phyloP scores from a whole-genome alignment of 2,888 invertebrate species.

The Apamea sordens region DNA sequence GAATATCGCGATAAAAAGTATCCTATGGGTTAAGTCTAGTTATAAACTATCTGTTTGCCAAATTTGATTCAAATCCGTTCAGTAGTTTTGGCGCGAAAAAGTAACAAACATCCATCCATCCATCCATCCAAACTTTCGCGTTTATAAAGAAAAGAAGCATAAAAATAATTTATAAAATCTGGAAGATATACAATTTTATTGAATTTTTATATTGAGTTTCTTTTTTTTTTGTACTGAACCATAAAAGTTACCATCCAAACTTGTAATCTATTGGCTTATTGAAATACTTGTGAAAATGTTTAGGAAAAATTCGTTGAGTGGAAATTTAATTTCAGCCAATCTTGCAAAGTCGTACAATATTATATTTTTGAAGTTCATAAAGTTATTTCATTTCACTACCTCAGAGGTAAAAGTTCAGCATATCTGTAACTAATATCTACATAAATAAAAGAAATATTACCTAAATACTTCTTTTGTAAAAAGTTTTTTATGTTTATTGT shows the following conservation, averaged over 20 bases:
- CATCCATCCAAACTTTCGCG: too few species aligned
- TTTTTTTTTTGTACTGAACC: neutral
- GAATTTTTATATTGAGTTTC: neutral
- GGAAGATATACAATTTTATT: too few species aligned
- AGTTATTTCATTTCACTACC: slow-evolving; percentile 83
- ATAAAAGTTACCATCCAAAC: slow-evolving; percentile 28
- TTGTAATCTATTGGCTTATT: slow-evolving; percentile 71
- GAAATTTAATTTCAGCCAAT: slow-evolving; percentile 79
- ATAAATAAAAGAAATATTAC: slow-evolving; percentile 65
- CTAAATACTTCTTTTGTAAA: slow-evolving; percentile 37
- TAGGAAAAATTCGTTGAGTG: slow-evolving; percentile 75
- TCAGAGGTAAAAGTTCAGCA: slow-evolving; percentile 75
- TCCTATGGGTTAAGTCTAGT: too few species aligned
- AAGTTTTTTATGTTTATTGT: neutral
- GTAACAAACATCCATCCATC: too few species aligned
- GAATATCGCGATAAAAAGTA: too few species aligned
- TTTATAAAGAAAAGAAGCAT: neutral
- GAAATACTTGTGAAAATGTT: slow-evolving; percentile 79
- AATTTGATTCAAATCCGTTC: too few species aligned
- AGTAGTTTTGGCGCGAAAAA: too few species aligned
- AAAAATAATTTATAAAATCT: neutral
- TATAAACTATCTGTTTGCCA: too few species aligned
- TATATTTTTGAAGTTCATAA: slow-evolving; percentile 78
- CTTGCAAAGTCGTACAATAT: slow-evolving; percentile 74
- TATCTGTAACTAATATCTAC: slow-evolving; percentile 63